Evolutionary conservation across 2,113 vertebrate genomes (phyloP).

Genomic region (Pseudorasbora parva): DNA sequence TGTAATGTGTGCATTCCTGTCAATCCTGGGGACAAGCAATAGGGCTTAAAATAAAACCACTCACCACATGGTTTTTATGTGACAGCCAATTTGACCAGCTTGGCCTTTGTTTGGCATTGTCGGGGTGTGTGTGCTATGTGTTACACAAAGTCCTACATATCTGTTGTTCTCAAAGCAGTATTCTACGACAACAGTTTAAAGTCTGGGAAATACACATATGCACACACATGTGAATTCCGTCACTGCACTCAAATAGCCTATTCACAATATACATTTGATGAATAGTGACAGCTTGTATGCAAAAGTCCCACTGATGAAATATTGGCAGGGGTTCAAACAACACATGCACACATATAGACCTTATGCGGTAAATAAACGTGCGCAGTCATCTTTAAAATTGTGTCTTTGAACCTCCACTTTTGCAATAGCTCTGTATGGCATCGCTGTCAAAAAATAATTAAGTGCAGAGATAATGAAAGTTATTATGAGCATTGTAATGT

Average conservation of each 20-base stretch:
- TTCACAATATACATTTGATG: neutral
- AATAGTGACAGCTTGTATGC: neutral
- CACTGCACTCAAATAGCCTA: neutral
- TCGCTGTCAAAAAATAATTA: too few relatives aligned
- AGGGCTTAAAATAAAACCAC: constrained; percentile 23
- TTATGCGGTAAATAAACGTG: too few relatives aligned
- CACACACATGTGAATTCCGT: neutral
- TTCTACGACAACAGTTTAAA: neutral
- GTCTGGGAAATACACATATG: neutral
- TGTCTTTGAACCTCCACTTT: too few relatives aligned
- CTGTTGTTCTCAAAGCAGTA: neutral
- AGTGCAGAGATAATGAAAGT: too few relatives aligned
- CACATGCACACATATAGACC: too few relatives aligned
- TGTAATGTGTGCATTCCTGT: constrained; percentile 34
- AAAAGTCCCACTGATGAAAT: neutral
- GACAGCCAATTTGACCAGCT: neutral
- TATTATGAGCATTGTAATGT: too few relatives aligned
- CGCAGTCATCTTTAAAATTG: too few relatives aligned
- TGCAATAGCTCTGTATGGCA: too few relatives aligned
- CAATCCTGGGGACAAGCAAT: neutral
- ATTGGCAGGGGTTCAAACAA: neutral
- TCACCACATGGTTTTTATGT: neutral
- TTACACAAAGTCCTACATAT: constrained; percentile 1
- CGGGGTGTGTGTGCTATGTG: neutral
- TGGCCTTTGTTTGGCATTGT: constrained; percentile 3